Conservation (phyloP, 1,140 invertebrate species). For the Polypedilum pembai region DNA sequence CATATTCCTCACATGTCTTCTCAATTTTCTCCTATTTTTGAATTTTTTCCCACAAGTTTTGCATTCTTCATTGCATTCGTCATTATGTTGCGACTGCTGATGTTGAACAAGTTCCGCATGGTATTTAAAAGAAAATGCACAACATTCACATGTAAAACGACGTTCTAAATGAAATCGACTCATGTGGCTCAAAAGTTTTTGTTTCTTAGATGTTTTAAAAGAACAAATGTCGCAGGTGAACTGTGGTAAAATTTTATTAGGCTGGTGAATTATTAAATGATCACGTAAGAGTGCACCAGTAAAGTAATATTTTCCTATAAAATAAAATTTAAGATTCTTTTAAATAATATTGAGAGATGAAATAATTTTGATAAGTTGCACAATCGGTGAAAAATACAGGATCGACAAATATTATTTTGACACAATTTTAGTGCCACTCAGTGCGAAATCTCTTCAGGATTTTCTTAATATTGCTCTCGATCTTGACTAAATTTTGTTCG, state of each 20-base stretch:
- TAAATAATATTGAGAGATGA: too few relatives aligned
- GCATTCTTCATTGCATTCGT: slow-evolving; percentile 6
- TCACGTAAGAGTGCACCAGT: not conserved
- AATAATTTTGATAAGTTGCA: too few relatives aligned
- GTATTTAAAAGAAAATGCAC: not conserved
- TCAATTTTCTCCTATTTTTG: not conserved
- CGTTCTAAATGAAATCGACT: not conserved
- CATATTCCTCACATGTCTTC: not conserved
- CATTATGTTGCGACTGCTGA: not conserved
- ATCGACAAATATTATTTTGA: too few relatives aligned
- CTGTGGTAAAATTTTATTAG: not conserved
- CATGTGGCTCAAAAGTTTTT: not conserved
- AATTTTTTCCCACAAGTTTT: not conserved
- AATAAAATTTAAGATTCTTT: too few relatives aligned
- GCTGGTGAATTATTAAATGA: not conserved
- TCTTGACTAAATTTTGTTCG: too few relatives aligned
- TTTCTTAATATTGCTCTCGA: too few relatives aligned
- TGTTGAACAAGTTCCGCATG: not conserved
- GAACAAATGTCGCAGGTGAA: not conserved
- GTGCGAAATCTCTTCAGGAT: too few relatives aligned
- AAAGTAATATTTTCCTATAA: not conserved
- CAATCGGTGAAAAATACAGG: too few relatives aligned
- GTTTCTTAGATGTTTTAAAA: not conserved
- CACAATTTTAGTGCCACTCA: too few relatives aligned
- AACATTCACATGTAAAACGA: not conserved